Base-by-base conservation (phyloP, 2,113 vertebrate species). In the Cyrtonyx montezumae region DNA sequence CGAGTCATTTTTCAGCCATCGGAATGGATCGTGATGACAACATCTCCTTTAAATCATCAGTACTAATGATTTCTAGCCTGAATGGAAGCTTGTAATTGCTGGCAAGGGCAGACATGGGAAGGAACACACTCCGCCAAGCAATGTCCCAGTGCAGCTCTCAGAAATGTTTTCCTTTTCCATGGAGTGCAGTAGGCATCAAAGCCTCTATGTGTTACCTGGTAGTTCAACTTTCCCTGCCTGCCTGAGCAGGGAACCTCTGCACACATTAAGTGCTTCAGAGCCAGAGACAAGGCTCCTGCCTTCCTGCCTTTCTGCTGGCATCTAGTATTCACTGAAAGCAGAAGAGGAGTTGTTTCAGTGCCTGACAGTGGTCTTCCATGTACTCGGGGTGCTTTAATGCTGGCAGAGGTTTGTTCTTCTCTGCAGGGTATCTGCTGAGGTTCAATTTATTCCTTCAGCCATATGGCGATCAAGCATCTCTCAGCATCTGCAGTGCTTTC, bases 181-280 rank as follows among this genome's bases (percentile, higher is more conserved):
- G 58, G 53, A 48, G 26, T 1, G 8, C n/a, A 45, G 78, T 20
- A 46, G 19, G 9, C 84, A 45, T 14, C 63, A 53, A 66, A 87
- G 71, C 40, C 45, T 43, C 25, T 30, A 55, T 18, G 4, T 2
- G 8, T 9, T n/a, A 48, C 70, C 89, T 19, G 45, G 40, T 6
- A 5, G 58, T 56, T 45, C 48, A 34, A 3, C 75, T 75, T 30
- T 37, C 30, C n/a, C 7, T 2, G 11, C 40, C 43, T 12, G 66
- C 30, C 70, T n/a, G 78, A 30, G 74, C 66, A 40, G 77, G 32
- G 49, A 51, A 46, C 34, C 20, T 32, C 59, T 12, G 28, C 46
- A 69, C 42, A 19, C 1, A 0, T 9, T 2, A 8, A 40, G 32
- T 4, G 10, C 45, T 62, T 42, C 2, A 28, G 37, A 46, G 67